Conservation (phyloP, 2,113 vertebrate genomes). For the Melanerpes formicivorus region DNA sequence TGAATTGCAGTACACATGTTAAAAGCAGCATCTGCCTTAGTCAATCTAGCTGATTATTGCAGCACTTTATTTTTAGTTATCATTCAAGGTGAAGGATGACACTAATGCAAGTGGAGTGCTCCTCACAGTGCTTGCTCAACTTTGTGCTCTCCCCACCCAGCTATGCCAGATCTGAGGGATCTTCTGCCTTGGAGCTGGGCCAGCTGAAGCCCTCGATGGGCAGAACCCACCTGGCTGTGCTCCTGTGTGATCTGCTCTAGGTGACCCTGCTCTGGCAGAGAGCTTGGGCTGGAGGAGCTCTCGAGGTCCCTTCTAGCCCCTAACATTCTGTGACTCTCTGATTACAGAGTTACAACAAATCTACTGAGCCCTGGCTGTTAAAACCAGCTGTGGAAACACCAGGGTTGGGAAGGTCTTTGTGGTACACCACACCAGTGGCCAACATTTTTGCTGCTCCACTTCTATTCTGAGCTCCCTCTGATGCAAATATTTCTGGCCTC, state of each 20-base stretch:
- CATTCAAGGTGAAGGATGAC: constrained; percentile 65
- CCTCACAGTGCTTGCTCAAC: neutral
- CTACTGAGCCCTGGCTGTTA: neutral
- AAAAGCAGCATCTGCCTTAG: constrained; percentile 72
- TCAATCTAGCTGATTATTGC: constrained; percentile 69
- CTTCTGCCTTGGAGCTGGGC: neutral
- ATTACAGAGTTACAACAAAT: neutral
- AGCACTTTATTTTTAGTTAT: constrained; percentile 68
- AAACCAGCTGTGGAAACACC: neutral
- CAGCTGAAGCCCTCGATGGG: neutral
- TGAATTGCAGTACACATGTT: constrained; percentile 75
- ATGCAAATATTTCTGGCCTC: constrained; percentile 2
- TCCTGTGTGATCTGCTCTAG: no score
- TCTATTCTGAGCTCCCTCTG: constrained; percentile 30
- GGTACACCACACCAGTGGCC: neutral
- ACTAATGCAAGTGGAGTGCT: constrained; percentile 49
- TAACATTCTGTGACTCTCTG: neutral
- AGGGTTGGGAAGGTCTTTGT: neutral
- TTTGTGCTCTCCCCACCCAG: neutral
- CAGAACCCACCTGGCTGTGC: no score
- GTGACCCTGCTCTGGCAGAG: no score
- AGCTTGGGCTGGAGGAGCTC: no score
- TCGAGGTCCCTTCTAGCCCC: no score
- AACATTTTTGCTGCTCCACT: neutral
- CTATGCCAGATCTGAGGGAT: neutral